These are phyloP conservation scores for Gambelia wislizenii DNA, from an alignment of 2,797 vertebrate genomes.

Conservation along the genomic window DNA sequence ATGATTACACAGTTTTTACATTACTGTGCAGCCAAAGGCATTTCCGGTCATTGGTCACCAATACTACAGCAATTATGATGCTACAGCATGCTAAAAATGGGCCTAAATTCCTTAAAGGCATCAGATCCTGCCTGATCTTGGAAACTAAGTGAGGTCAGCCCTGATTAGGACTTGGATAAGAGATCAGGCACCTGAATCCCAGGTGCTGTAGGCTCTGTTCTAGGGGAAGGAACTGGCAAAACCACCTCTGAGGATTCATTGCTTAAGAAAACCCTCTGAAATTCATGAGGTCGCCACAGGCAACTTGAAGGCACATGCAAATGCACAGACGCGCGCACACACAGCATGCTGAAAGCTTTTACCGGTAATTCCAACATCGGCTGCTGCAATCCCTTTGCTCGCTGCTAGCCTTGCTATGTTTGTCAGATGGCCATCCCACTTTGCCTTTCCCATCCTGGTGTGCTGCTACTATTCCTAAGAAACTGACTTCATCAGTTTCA, in stretches of 20 bases:
- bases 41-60: neutral
- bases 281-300: too few relatives aligned
- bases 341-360: neutral
- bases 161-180: too few relatives aligned
- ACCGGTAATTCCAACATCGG: neutral
- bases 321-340: too few relatives aligned
- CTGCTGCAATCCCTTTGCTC: neutral
- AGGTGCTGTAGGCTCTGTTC: too few relatives aligned
- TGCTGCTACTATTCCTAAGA: neutral
- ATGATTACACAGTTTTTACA: neutral
- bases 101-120: neutral
- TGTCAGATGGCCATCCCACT: neutral
- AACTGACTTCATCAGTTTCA: neutral
- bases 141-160: too few relatives aligned
- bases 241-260: too few relatives aligned
- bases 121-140: too few relatives aligned
- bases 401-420: neutral
- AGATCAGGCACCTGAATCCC: too few relatives aligned
- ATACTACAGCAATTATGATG: neutral
- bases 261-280: too few relatives aligned
- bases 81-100: too few relatives aligned
- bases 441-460: neutral
- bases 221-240: too few relatives aligned
- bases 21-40: neutral
- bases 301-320: too few relatives aligned